Conservation (phyloP, 1,140 invertebrate species). For the Monomorium pharaonis region DNA sequence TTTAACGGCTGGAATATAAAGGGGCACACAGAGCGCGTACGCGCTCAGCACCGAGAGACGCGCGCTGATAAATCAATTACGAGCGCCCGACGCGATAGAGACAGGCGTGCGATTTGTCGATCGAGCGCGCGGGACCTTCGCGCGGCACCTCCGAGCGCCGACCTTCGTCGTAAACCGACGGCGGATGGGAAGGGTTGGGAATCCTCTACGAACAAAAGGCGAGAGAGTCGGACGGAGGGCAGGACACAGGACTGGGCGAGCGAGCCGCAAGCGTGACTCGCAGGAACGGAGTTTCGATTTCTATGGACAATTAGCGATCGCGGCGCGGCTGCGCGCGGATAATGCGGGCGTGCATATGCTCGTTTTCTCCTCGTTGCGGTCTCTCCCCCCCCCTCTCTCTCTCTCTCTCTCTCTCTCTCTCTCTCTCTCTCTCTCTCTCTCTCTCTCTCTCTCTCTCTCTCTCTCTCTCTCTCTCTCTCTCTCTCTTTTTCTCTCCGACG, state of each 20-base stretch:
- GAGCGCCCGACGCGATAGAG: constrained; percentile 38
- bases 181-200: constrained; percentile 47
- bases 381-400: no score
- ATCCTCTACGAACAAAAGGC: constrained; percentile 44
- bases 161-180: no score
- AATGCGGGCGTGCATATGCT: constrained; percentile 59
- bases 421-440: background rate
- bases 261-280: constrained; percentile 48
- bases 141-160: background rate
- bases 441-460: background rate
- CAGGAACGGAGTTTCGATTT: constrained; percentile 66
- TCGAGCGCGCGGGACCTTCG: constrained; percentile 43
- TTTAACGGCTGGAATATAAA: constrained; percentile 43
- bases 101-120: constrained; percentile 60
- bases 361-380: constrained; percentile 56
- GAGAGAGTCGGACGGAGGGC: constrained; percentile 10
- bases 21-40: background rate
- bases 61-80: constrained; percentile 61
- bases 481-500: background rate
- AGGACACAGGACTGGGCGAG: background rate
- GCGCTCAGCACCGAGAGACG: background rate
- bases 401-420: background rate
- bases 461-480: background rate
- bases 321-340: constrained; percentile 44
- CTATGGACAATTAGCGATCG: constrained; percentile 71